Evolutionary conservation across 2,888 invertebrate genomes (phyloP).

Genomic region (Spilosoma lubricipeda): DNA sequence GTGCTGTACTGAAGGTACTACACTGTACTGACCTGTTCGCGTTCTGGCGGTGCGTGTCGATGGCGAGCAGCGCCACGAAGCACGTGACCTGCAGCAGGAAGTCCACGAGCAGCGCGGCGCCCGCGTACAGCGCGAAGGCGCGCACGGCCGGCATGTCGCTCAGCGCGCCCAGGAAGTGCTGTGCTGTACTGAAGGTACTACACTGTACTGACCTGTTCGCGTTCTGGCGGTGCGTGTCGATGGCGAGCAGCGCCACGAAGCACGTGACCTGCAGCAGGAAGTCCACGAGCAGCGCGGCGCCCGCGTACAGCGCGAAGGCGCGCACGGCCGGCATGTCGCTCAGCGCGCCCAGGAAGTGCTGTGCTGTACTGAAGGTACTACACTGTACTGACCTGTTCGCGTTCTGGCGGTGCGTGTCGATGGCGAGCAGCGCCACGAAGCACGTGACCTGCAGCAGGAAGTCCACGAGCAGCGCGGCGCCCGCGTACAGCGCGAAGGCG

Average conservation of each 20-base stretch:
- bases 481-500: conserved; percentile 98
- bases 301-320: too few species aligned
- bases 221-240: too few species aligned
- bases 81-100: conserved; percentile 94
- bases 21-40: conserved; percentile 71
- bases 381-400: conserved; percentile 72
- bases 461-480: conserved; percentile 97
- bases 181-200: too few species aligned
- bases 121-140: conserved; percentile 98
- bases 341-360: background rate
- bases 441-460: conserved; percentile 95
- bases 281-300: too few species aligned
- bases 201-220: too few species aligned
- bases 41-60: too few species aligned
- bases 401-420: conserved; percentile 93
- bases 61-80: too few species aligned
- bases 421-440: conserved; percentile 95
- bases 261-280: background rate
- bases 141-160: conserved; percentile 99
- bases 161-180: conserved; percentile 96
- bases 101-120: conserved; percentile 97
- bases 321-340: too few species aligned
- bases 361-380: background rate
- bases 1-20: background rate
- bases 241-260: too few species aligned